Evolutionary conservation across 2,113 vertebrate species (phyloP).

Genomic region (Grus americana): DNA sequence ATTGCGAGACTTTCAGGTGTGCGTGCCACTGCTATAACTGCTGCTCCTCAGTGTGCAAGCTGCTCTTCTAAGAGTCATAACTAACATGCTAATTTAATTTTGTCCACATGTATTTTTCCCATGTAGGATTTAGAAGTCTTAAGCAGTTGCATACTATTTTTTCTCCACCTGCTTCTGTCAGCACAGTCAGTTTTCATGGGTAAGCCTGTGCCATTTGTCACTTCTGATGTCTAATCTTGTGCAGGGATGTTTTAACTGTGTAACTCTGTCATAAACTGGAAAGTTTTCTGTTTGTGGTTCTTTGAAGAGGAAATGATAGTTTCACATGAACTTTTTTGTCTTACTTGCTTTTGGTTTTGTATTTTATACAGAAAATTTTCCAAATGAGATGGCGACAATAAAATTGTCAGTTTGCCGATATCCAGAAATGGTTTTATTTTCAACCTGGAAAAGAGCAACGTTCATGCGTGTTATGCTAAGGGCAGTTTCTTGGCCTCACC

Average conservation of each 20-base stretch:
- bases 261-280: not conserved
- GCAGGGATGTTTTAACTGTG: not conserved
- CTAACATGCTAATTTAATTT: slow-evolving; percentile 1
- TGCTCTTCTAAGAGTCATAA: not conserved
- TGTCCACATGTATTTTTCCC: not conserved
- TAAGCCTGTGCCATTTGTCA: not conserved
- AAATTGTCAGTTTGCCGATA: not conserved
- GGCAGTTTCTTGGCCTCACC: not conserved
- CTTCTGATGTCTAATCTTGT: not conserved
- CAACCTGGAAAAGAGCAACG: not conserved
- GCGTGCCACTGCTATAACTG: slow-evolving; percentile 7
- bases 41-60: not conserved
- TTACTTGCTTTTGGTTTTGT: slow-evolving; percentile 10
- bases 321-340: not conserved
- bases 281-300: slow-evolving; percentile 12
- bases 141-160: not conserved
- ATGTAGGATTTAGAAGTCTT: not conserved
- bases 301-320: slow-evolving; percentile 29
- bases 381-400: not conserved
- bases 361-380: slow-evolving; percentile 35
- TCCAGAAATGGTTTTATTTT: not conserved
- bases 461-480: fast-evolving
- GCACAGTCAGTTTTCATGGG: not conserved
- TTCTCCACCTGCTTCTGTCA: not conserved
- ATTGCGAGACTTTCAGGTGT: not conserved